Evolutionary conservation across 2,797 vertebrate species (phyloP), one percentile per base, ranked within the genome.

Genomic region (Bovichtus diacanthus): DNA sequence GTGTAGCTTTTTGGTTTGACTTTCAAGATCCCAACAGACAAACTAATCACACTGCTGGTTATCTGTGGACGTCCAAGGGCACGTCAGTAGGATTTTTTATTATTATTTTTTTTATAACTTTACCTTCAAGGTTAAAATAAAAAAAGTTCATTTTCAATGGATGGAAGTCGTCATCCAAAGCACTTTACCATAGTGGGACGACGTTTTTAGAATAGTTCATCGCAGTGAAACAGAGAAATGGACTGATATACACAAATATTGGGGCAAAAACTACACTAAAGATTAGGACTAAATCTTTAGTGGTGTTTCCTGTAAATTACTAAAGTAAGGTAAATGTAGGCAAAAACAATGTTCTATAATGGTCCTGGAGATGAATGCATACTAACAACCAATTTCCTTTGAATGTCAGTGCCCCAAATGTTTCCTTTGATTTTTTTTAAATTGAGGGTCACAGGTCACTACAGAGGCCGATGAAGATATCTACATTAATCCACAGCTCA

Each of bases 1-100:
- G 74, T 31, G 38, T 43, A 69, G 31, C 54, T 44, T 70, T 76
- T 69, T 63, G 27, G 60, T 74, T 69, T 78, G 46, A 81, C 56
- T 78, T 81, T 71, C 21, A 74, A 49, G 31, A 38, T 82, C 46
- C 58, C 53, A 38, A 56, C 19, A 71, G 79, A 72, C 8, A 0
- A 61, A 44, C 38, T 29, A 29, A 39, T 76, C 66, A 51, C 15
- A 27, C 47, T 55, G 34, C 39, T 70, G 34, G 0, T 29, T 63
- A 50, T 73, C 60, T 70, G 21, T 46, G 16, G 63, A 69, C 2
- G 3, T 47, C n/a, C 6, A 44, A 44, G 50, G 47, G n/a, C n/a
- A n/a, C n/a, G n/a, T n/a, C n/a, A n/a, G n/a, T n/a, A n/a, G n/a
- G n/a, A n/a, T n/a, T n/a, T n/a, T n/a, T n/a, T n/a, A n/a, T n/a